Conservation (phyloP, 2,888 invertebrate species). For the Aspidiotus destructor region DNA sequence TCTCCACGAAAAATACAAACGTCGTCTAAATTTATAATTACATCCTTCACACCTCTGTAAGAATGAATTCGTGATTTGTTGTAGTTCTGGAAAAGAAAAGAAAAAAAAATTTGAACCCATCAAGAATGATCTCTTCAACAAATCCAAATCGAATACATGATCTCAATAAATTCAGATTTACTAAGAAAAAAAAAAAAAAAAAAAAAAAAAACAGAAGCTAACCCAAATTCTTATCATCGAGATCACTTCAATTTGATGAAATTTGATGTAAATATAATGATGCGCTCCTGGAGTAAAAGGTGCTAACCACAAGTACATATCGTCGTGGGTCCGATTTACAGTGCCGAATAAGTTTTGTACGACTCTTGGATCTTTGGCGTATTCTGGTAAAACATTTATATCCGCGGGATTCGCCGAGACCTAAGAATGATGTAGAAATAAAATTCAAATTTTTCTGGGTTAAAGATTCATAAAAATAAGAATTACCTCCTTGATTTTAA, state of each 20-base stretch:
- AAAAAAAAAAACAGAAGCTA: constrained; percentile 37
- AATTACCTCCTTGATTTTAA: constrained; percentile 52
- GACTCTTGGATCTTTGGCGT: constrained; percentile 53
- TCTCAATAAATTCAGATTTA: neutral
- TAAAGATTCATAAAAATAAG: constrained; percentile 32
- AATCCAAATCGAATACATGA: too few species aligned
- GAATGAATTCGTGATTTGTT: constrained; percentile 80
- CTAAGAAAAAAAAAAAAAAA: neutral
- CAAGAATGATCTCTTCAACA: too few species aligned
- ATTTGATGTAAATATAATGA: constrained; percentile 51
- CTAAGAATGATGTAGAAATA: constrained; percentile 39
- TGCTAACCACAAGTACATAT: constrained; percentile 65
- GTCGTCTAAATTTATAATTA: constrained; percentile 60
- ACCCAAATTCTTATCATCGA: constrained; percentile 65
- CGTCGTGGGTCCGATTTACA: constrained; percentile 62
- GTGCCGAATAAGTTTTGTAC: constrained; percentile 59
- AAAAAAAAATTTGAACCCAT: neutral
- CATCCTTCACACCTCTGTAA: constrained; percentile 61
- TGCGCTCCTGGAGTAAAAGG: constrained; percentile 53
- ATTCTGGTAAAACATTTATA: constrained; percentile 57
- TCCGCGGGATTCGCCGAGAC: constrained; percentile 50
- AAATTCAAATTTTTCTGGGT: neutral
- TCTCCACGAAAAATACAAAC: constrained; percentile 66
- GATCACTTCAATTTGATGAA: constrained; percentile 48
- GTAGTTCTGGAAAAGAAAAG: constrained; percentile 57